A percentile compares a stretch with the other conserved stretches of the same genome.
Evolutionary conservation across 2,888 invertebrate species (phyloP).

Genomic region (Campaea margaritaria): DNA sequence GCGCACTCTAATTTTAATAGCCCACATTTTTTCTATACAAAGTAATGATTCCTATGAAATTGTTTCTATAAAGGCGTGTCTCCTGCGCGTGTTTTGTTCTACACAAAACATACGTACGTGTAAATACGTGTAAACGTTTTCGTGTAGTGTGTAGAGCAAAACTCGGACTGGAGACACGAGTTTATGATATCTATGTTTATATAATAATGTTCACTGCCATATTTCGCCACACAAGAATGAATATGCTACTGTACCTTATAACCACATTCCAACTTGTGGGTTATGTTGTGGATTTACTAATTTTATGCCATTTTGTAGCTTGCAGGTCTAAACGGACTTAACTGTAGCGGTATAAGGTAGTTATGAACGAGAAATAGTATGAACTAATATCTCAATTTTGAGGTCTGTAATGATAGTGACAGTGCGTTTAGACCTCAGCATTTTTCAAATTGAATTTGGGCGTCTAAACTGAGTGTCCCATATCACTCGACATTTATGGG

Average conservation of each 20-base stretch:
- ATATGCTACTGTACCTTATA: constrained; percentile 58
- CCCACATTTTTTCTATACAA: too few relatives aligned
- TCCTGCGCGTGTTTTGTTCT: too few relatives aligned
- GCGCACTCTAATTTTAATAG: too few relatives aligned
- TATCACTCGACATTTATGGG: too few relatives aligned
- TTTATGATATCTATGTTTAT: neutral
- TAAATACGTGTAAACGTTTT: too few relatives aligned
- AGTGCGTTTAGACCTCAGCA: constrained; percentile 4
- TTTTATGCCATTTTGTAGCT: constrained; percentile 18
- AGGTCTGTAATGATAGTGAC: neutral
- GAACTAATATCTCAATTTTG: too few relatives aligned
- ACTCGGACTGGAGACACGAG: too few relatives aligned
- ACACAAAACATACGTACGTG: too few relatives aligned
- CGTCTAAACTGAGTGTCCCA: too few relatives aligned
- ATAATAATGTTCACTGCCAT: constrained; percentile 21
- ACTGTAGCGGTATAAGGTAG: neutral
- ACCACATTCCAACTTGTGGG: constrained; percentile 65
- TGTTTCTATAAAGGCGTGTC: too few relatives aligned
- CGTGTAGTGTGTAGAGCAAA: too few relatives aligned
- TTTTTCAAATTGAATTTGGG: constrained; percentile 16
- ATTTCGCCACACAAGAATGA: constrained; percentile 1
- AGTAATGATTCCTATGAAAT: neutral
- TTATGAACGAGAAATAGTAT: too few relatives aligned
- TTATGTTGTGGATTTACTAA: constrained; percentile 29
- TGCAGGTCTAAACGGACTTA: neutral